A percentile compares a stretch with the other conserved stretches of the same genome.
These are phyloP conservation scores for Batillaria attramentaria DNA, from an alignment of 1,140 invertebrate genomes.

Conservation along the genomic window DNA sequence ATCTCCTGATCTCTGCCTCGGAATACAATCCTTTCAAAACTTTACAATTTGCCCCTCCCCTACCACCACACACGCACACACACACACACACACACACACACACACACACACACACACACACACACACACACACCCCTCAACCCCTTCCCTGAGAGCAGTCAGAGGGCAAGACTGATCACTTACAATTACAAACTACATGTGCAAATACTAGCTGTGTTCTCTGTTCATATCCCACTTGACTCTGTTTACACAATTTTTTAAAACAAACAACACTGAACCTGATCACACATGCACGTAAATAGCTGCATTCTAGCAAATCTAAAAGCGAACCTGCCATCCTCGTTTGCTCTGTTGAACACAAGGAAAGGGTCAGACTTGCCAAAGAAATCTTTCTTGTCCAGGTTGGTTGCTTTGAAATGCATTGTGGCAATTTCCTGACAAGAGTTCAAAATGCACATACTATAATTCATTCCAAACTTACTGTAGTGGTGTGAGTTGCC, in stretches of 20 bases:
- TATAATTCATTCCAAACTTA: no score
- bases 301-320: neutral
- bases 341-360: constrained; percentile 72
- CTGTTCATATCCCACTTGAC: no score
- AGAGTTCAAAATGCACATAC: constrained; percentile 14
- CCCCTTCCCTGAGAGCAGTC: no score
- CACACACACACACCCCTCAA: no score
- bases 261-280: no score
- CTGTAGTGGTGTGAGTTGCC: no score
- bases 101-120: no score
- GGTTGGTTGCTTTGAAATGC: constrained; percentile 71
- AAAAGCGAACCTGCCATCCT: constrained; percentile 71
- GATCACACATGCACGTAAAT: no score
- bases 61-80: neutral
- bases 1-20: neutral
- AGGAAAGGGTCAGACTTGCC: constrained; percentile 77
- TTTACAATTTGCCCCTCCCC: neutral
- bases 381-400: constrained; percentile 76
- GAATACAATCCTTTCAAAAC: neutral
- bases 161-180: no score
- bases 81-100: neutral
- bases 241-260: no score
- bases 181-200: no score
- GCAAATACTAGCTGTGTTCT: no score
- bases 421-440: constrained; percentile 72